These are phyloP conservation scores for Uria lomvia DNA, from an alignment of 2,113 vertebrate species.

Conservation along the genomic window DNA sequence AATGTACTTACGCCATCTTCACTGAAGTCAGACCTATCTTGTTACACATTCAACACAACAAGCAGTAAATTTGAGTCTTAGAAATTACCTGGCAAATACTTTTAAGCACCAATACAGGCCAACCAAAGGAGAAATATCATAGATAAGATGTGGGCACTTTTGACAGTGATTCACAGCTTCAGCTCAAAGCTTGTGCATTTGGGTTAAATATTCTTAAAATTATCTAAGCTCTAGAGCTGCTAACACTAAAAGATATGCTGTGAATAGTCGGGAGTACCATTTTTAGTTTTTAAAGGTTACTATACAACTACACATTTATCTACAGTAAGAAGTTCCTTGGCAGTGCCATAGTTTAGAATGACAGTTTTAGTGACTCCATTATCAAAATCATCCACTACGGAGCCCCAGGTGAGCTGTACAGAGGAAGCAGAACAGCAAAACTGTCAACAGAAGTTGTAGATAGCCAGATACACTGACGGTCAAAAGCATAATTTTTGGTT, in stretches of 20 bases:
- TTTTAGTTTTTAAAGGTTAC: background rate
- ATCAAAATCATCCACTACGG: background rate
- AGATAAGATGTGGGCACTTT: background rate
- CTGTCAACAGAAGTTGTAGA: background rate
- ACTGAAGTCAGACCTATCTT: background rate
- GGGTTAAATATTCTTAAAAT: background rate
- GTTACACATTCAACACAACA: background rate
- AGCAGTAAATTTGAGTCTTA: background rate
- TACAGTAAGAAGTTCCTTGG: background rate
- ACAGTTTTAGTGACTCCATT: background rate
- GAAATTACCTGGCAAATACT: background rate
- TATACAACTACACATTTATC: background rate
- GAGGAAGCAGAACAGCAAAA: background rate
- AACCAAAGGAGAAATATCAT: background rate
- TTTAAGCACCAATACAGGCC: background rate
- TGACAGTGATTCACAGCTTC: background rate
- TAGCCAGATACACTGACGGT: background rate
- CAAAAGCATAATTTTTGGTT: background rate
- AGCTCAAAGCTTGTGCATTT: background rate
- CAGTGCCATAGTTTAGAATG: background rate
- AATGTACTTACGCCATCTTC: background rate
- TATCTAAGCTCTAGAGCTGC: background rate
- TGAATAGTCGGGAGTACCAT: background rate
- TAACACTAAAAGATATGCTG: background rate
- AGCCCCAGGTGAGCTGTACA: background rate